Evolutionary conservation across 2,113 vertebrate genomes (phyloP), one percentile per base, ranked within the genome.

Genomic region (Tauraco erythrolophus): DNA sequence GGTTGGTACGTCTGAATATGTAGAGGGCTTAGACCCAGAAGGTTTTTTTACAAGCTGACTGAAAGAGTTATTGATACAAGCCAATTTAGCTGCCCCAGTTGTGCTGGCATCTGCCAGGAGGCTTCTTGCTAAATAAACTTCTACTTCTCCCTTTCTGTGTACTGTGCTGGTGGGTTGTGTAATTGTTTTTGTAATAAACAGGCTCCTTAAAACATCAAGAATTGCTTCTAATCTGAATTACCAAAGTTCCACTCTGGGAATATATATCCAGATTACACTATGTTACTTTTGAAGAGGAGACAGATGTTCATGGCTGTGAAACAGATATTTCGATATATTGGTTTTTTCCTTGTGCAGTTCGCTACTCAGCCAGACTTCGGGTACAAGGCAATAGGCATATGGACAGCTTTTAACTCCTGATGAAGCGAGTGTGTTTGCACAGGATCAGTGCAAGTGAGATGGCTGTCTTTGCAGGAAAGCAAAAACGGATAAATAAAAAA

Each of bases 151-250:
- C 74, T 97, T 96, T 80, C 80, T 86, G 33, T 92, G 57, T 77
- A 77, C 48, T 77, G 69, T 88, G 92, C 88, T 94, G 72, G 61
- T 96, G 92, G 61, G 84, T 95, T 96, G 84, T 95, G 80, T 97
- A 97, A 96, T 88, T 97, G 95, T 96, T 97, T 97, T 94, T 94
- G 84, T 94, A 96, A 98, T 97, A 97, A 97, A 96, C 78, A 97
- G 75, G 81, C 95, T 89, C 86, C 94, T 95, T 97, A 92, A 94
- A 97, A 93, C 94, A 96, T 97, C 96, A 83, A 97, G 95, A 98
- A 95, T 92, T 95, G 92, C 93, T 97, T 97, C 95, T 98, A 97
- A 98, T 98, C 97, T 98, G 97, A 98, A 97, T 98, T 90, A 91
- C 94, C 95, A 95, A 93, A 95, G 41, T 97, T 94, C 86, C 94